Evolutionary conservation across 2,113 vertebrate genomes (phyloP), one percentile per base, ranked within the genome.

Genomic region (Trogon surrucura): DNA sequence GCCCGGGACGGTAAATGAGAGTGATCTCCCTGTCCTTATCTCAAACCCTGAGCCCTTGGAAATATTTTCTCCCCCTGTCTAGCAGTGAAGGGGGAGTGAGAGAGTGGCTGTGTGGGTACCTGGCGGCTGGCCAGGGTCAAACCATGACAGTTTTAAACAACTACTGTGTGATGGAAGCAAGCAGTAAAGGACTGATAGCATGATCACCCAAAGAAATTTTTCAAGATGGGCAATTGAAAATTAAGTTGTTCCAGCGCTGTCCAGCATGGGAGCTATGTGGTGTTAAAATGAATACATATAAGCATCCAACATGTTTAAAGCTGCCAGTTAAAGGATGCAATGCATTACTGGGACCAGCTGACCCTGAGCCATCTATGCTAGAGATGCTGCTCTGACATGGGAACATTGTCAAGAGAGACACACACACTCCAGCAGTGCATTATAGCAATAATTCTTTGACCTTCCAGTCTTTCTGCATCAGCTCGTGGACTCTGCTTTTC

Each of bases 391-490:
- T 84, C 19, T 61, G 45, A 53, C 0, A 77, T 36, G 29, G 53
- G 6, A 80, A 32, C 36, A 32, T 17, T 38, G 48, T 16, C 22
- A 80, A 60, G 80, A 65, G 50, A 77, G 50, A 26, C 25, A 70
- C 47, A n/a, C 25, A n/a, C 16, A 16, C 13, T 41, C 30, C 5
- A 70, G 51, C 56, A 89, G 12, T 7, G 54, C 57, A 38, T 25
- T 38, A 2, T 2, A 75, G 44, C 30, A 62, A 14, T 30, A 56
- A 0, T 0, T 48, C 44, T 77, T 57, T 47, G 56, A 58, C 36
- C 19, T 73, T 47, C 0, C 1, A 70, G 50, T 41, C 53, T 51
- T 57, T 36, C 12, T 2, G 27, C 19, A 62, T 17, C 3, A 1
- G 41, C 64, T 60, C 56, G 60, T 4, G 20, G 32, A 44, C 26